A percentile compares a stretch with the other conserved stretches of the same genome.
These are phyloP conservation scores for Apomyelois bistriatella DNA, from an alignment of 2,888 invertebrate genomes.

Conservation along the genomic window DNA sequence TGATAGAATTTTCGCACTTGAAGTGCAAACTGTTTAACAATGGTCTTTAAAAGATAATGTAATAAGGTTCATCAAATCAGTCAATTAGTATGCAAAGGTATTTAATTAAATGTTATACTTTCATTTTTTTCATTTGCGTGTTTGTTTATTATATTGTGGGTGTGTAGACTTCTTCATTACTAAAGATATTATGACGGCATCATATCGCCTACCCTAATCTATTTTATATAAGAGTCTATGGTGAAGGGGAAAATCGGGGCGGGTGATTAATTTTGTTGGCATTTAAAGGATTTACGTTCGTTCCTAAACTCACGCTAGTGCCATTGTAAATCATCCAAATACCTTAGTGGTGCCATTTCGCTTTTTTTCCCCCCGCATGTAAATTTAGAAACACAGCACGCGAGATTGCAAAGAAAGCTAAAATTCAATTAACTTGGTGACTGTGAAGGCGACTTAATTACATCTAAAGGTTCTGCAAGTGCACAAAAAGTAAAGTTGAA, in stretches of 20 bases:
- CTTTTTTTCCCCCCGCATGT: slow-evolving; percentile 19
- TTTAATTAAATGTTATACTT: too few relatives aligned
- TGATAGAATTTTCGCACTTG: neutral
- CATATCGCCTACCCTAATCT: neutral
- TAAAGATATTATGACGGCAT: neutral
- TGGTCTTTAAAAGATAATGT: too few relatives aligned
- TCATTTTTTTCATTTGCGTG: neutral
- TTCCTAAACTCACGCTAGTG: slow-evolving; percentile 57
- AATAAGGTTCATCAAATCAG: too few relatives aligned
- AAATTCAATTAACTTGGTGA: slow-evolving; percentile 8
- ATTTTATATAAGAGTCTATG: slow-evolving; percentile 22
- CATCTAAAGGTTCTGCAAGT: slow-evolving; percentile 28
- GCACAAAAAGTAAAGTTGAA: slow-evolving; percentile 21
- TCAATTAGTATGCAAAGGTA: too few relatives aligned
- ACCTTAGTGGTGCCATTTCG: slow-evolving; percentile 22
- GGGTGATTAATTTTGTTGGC: slow-evolving; percentile 61
- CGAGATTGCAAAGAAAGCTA: slow-evolving; percentile 39
- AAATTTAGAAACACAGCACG: slow-evolving; percentile 22
- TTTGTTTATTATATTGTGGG: neutral
- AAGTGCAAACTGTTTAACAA: too few relatives aligned
- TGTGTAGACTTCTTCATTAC: neutral
- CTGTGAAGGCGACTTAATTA: slow-evolving; percentile 12
- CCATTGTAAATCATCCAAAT: slow-evolving; percentile 58
- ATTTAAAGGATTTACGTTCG: slow-evolving; percentile 57
- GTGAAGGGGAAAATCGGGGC: slow-evolving; percentile 30